These are phyloP conservation scores for Stomatorhinus ivindoensis DNA, from an alignment of 2,113 vertebrate genomes.

Conservation along the genomic window DNA sequence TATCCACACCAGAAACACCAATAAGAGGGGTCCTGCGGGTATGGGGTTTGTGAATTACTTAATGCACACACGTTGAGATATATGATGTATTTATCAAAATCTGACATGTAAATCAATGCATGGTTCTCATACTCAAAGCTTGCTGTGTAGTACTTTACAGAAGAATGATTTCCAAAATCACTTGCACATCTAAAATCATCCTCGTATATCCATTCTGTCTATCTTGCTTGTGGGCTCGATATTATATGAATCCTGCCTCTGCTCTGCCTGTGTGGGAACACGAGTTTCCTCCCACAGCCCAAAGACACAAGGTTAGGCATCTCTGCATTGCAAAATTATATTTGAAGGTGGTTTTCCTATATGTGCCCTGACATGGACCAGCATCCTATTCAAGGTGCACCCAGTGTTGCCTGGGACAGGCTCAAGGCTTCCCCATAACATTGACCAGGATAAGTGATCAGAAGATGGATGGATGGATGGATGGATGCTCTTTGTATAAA, in stretches of 20 bases:
- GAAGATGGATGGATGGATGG: not conserved
- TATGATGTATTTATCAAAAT: not conserved
- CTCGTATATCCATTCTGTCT: not conserved
- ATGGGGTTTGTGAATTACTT: not conserved
- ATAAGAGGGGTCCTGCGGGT: conserved; percentile 36
- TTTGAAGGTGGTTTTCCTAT: not conserved
- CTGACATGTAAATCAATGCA: too few relatives aligned
- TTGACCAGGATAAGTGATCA: not conserved
- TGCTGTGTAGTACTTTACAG: not conserved
- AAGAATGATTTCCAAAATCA: not conserved
- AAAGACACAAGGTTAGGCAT: not conserved
- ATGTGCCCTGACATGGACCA: not conserved
- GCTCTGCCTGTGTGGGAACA: not conserved
- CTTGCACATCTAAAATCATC: not conserved
- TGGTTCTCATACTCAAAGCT: not conserved
- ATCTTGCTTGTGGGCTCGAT: not conserved
- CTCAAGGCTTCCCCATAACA: not conserved
- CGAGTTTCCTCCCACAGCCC: not conserved
- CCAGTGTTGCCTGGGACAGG: not conserved
- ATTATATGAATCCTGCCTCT: not conserved
- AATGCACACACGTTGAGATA: not conserved
- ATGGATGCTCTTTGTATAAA: not conserved
- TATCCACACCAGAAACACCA: conserved; percentile 21
- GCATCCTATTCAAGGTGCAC: not conserved
- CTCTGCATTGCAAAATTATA: not conserved